Conservation (phyloP, 2,888 invertebrate species). For the Eristalis arbustorum region DNA sequence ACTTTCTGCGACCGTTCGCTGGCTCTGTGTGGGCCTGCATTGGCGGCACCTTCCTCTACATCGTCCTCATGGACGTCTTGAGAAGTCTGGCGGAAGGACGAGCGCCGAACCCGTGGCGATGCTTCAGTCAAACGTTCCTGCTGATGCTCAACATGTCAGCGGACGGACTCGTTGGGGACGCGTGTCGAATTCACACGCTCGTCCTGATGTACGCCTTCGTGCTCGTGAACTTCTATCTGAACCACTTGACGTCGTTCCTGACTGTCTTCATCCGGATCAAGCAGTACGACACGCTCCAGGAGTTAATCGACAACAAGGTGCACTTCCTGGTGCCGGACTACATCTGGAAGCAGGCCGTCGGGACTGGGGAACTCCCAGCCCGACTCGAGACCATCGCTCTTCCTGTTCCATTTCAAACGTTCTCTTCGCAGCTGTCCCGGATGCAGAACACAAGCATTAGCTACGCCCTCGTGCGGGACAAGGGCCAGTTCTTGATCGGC, state of each 20-base stretch:
- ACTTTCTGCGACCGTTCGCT: conserved; percentile 35
- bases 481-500: neutral
- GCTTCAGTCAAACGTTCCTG: neutral
- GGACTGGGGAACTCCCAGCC: neutral
- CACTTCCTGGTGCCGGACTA: neutral
- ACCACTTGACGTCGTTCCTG: neutral
- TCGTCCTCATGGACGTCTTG: neutral
- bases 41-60: neutral
- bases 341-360: neutral
- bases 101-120: neutral
- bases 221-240: neutral
- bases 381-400: neutral
- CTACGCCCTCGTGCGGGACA: neutral
- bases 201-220: neutral
- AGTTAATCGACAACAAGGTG: neutral
- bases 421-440: neutral
- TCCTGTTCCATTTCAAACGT: neutral
- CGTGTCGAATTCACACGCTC: neutral
- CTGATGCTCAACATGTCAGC: neutral
- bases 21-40: conserved; percentile 24
- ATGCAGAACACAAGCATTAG: neutral
- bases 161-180: neutral
- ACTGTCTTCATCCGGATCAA: neutral
- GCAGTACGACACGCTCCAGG: conserved; percentile 3
- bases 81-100: neutral